phyloP scores from a whole-genome alignment of 1,140 invertebrate species.

The Nasonia giraulti region DNA sequence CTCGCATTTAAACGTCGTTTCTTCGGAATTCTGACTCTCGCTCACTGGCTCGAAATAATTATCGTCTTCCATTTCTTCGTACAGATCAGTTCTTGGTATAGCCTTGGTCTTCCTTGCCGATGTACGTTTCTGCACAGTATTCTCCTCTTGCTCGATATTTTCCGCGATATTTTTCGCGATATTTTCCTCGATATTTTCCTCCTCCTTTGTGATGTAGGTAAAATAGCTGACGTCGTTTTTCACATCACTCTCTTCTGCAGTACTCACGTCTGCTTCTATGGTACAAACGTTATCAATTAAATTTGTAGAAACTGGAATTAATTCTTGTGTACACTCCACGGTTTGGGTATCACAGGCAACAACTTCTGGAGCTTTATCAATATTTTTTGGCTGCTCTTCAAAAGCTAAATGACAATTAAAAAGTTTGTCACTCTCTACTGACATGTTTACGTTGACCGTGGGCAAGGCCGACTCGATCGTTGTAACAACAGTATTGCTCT shows the following conservation, averaged over 20 bases:
- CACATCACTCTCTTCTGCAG: conserved; percentile 22
- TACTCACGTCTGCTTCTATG: conserved; percentile 35
- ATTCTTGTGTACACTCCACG: conserved; percentile 45
- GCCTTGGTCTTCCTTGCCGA: conserved; percentile 62
- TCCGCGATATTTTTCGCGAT: too few species aligned
- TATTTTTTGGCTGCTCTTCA: conserved; percentile 51
- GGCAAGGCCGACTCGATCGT: conserved; percentile 49
- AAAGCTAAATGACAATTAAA: conserved; percentile 68
- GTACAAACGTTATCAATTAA: conserved; percentile 44
- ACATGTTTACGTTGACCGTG: conserved; percentile 58
- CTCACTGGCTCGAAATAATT: conserved; percentile 59
- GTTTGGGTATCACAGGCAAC: conserved; percentile 35
- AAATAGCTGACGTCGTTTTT: conserved; percentile 53
- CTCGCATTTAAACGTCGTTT: conserved; percentile 67
- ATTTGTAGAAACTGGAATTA: conserved; percentile 47
- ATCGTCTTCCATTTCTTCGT: conserved; percentile 62
- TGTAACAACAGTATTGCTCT: conserved; percentile 54
- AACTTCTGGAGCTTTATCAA: conserved; percentile 32
- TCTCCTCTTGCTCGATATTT: conserved; percentile 48
- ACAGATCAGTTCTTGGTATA: conserved; percentile 50
- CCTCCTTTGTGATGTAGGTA: conserved; percentile 43
- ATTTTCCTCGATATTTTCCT: too few species aligned
- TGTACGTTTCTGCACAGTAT: conserved; percentile 59
- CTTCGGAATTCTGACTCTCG: conserved; percentile 58
- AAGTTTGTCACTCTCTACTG: conserved; percentile 65